These are phyloP conservation scores for western clawed frog (Xenopus tropicalis) DNA, from an alignment of 2,113 vertebrate species.

Conservation along the genomic window UCB_Xtro_10.0 CM004447.2:83198501-83199000, in stretches of 20 bases:
- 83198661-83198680: no score
- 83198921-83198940: constrained; percentile 86
- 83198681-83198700: no score
- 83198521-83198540: no score
- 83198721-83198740: no score
- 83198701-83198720: no score
- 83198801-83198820: constrained; percentile 93
- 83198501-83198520: no score
- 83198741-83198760: not conserved
- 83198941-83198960: constrained; percentile 87
- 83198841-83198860: constrained; percentile 97
- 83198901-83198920: constrained; percentile 91
- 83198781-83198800: constrained; percentile 92
- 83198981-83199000: constrained; percentile 90
- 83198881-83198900: constrained; percentile 88
- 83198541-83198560: no score
- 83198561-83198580: no score
- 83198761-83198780: constrained; percentile 85
- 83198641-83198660: no score
- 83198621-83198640: no score
- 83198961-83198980: constrained; percentile 95
- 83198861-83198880: constrained; percentile 92
- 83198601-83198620: no score
- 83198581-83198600: no score
- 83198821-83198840: constrained; percentile 90